A percentile compares a stretch with the other conserved stretches of the same genome.
phyloP scores from a whole-genome alignment of 2,888 invertebrate genomes.

The Nemotelus pantherinus region DNA sequence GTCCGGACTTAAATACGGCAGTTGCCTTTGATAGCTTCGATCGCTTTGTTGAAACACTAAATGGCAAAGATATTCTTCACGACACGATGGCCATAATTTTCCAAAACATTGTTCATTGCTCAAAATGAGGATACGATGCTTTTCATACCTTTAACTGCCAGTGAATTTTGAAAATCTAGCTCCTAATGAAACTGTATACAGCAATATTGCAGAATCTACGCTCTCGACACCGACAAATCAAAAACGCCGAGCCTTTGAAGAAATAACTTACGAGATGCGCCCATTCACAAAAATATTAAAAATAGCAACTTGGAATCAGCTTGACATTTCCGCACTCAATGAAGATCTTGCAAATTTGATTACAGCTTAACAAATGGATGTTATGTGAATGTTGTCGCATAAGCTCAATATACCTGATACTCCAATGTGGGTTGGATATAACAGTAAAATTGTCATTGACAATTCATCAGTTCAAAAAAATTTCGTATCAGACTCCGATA shows the following conservation, averaged over 20 bases:
- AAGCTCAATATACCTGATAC: conserved; percentile 49
- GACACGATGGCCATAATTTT: not conserved
- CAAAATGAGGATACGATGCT: not conserved
- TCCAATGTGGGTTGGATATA: conserved; percentile 57
- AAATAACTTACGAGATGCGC: no score
- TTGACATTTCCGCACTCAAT: not conserved
- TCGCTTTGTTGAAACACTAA: not conserved
- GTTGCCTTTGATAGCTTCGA: conserved; percentile 51
- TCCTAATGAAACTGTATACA: no score
- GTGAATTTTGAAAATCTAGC: not conserved
- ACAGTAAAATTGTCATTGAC: conserved; percentile 54
- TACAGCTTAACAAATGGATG: not conserved
- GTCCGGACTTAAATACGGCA: conserved; percentile 47
- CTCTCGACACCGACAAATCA: no score
- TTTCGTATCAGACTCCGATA: conserved; percentile 57
- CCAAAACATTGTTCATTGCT: not conserved
- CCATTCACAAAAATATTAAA: not conserved
- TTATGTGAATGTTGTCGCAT: conserved; percentile 46
- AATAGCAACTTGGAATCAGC: not conserved
- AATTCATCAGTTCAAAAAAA: conserved; percentile 53
- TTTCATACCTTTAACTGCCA: not conserved
- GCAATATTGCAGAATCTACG: no score
- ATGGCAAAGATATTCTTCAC: not conserved
- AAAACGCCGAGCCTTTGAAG: no score
- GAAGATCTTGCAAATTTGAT: no score